A percentile compares a stretch with the other conserved stretches of the same genome.
Conservation (phyloP, 1,140 invertebrate genomes). For the Ceratina calcarata region DNA sequence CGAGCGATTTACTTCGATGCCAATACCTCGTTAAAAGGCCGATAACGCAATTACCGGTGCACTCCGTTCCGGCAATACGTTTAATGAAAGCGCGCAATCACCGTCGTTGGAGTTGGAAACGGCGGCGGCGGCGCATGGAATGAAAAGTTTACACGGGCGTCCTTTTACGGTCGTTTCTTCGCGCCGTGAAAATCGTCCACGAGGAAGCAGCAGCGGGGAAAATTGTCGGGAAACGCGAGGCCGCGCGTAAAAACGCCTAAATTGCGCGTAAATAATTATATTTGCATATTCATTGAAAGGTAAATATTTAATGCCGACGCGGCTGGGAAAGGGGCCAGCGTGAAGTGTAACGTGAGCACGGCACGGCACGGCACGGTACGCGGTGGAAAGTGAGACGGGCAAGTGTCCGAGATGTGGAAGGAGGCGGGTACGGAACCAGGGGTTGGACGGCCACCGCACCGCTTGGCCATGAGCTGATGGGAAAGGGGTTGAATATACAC, state of each 20-base stretch:
- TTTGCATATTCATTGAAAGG: constrained; percentile 82
- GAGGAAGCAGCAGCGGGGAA: background rate
- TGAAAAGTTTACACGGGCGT: background rate
- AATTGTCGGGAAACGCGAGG: constrained; percentile 51
- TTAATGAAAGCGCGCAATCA: constrained; percentile 37
- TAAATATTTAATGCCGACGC: constrained; percentile 79
- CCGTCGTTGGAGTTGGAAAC: background rate
- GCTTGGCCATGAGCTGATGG: constrained; percentile 55
- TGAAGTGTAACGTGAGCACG: constrained; percentile 75
- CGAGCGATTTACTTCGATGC: constrained; percentile 20
- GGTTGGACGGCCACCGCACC: constrained; percentile 57
- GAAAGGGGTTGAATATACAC: constrained; percentile 71
- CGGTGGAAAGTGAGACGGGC: constrained; percentile 49
- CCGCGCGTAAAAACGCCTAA: constrained; percentile 78
- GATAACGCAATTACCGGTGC: constrained; percentile 9
- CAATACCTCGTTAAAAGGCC: constrained; percentile 13
- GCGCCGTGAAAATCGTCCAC: constrained; percentile 21
- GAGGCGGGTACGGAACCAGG: constrained; percentile 54
- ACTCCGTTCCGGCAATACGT: background rate
- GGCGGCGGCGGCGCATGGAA: background rate
- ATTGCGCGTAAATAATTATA: constrained; percentile 81
- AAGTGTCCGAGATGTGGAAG: constrained; percentile 51
- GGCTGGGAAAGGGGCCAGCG: constrained; percentile 63
- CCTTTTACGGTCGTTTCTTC: constrained; percentile 27
- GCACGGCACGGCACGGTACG: no score